These are phyloP conservation scores for Coleophora deauratella DNA, from an alignment of 2,888 invertebrate species.

Conservation along the genomic window DNA sequence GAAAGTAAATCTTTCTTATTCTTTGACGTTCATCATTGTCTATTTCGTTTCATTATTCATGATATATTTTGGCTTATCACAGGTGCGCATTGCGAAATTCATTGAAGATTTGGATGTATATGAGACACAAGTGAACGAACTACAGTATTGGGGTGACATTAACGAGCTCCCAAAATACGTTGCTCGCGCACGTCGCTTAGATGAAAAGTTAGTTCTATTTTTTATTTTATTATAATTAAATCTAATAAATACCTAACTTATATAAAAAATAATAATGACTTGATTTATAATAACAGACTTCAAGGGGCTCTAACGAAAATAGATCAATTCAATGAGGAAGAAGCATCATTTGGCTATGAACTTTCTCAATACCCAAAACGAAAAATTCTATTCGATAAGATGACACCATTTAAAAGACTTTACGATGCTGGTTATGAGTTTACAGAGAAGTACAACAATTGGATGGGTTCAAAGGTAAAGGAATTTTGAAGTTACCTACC, in stretches of 20 bases:
- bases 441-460: slow-evolving; percentile 84
- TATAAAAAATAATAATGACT: not conserved
- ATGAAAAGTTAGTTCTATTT: slow-evolving; percentile 71
- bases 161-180: slow-evolving; percentile 88
- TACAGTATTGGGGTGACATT: slow-evolving; percentile 91
- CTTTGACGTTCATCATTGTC: too few species aligned
- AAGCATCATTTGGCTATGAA: slow-evolving; percentile 90
- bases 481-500: not conserved
- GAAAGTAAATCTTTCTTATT: slow-evolving; percentile 48
- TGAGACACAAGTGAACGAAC: slow-evolving; percentile 86
- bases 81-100: slow-evolving; percentile 84
- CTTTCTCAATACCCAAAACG: slow-evolving; percentile 90
- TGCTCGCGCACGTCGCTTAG: slow-evolving; percentile 84
- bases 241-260: too few species aligned
- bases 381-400: slow-evolving; percentile 83
- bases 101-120: slow-evolving; percentile 86
- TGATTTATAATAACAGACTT: slow-evolving; percentile 59
- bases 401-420: slow-evolving; percentile 89
- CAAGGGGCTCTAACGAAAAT: slow-evolving; percentile 84
- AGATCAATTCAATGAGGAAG: slow-evolving; percentile 93
- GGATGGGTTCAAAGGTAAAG: slow-evolving; percentile 82
- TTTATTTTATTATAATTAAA: not conserved
- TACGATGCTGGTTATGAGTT: slow-evolving; percentile 94
- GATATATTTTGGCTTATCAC: not conserved
- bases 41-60: too few species aligned